A percentile compares a stretch with the other conserved stretches of the same genome.
Conservation (phyloP, 2,797 vertebrate species). For the Syngnathus acus region DNA sequence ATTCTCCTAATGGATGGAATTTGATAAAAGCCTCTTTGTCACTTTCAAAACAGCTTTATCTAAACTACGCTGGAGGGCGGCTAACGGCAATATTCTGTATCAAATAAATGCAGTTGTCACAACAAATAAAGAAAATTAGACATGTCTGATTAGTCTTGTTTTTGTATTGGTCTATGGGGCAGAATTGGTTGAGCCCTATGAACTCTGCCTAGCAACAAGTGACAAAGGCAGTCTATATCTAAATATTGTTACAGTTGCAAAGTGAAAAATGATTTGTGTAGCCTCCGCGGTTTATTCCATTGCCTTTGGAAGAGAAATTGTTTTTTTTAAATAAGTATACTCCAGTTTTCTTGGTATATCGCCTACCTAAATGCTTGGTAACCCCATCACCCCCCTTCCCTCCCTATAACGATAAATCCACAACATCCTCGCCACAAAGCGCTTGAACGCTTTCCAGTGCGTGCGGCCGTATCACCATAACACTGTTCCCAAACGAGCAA, state of each 20-base stretch:
- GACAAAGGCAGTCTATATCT: neutral
- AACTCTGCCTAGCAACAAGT: neutral
- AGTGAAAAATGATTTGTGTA: constrained; percentile 1
- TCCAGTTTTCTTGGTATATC: neutral
- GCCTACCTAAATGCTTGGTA: constrained; percentile 1
- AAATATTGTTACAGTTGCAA: constrained; percentile 14
- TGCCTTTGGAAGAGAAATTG: neutral
- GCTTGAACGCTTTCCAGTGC: constrained; percentile 34
- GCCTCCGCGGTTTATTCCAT: neutral
- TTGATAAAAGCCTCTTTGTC: neutral
- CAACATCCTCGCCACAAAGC: constrained; percentile 33
- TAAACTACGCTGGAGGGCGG: constrained; percentile 20
- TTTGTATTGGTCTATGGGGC: neutral
- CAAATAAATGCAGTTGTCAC: constrained; percentile 4
- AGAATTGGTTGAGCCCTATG: neutral
- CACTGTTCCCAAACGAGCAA: constrained; percentile 45
- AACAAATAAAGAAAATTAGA: no score
- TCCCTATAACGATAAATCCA: constrained; percentile 12
- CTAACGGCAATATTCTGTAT: neutral
- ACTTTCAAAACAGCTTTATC: neutral
- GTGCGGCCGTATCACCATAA: constrained; percentile 24
- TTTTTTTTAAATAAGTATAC: neutral
- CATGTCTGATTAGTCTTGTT: neutral
- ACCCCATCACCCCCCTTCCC: neutral
- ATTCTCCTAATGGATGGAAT: neutral